phyloP scores from a whole-genome alignment of 1,140 invertebrate genomes.

The Vanessa tameamea region DNA sequence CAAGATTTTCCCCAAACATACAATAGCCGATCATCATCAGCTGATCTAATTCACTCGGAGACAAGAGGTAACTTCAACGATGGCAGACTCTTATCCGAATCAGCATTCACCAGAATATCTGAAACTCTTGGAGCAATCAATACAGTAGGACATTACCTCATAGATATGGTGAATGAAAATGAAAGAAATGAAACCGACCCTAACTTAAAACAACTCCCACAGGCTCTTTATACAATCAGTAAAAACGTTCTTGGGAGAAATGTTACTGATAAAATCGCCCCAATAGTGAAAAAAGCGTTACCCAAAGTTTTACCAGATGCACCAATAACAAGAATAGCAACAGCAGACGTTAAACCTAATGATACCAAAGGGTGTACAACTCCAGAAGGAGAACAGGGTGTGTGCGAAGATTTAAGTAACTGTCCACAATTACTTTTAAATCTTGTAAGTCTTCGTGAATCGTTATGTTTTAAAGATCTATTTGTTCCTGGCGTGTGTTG shows the following conservation, averaged over 20 bases:
- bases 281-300: slow-evolving; percentile 85
- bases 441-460: slow-evolving; percentile 89
- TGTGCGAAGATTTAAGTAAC: slow-evolving; percentile 92
- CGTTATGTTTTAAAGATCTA: slow-evolving; percentile 94
- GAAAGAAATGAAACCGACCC: slow-evolving; percentile 69
- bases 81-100: slow-evolving; percentile 80
- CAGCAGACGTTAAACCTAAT: slow-evolving; percentile 50
- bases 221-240: slow-evolving; percentile 89
- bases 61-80: slow-evolving; percentile 55
- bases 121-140: slow-evolving; percentile 89
- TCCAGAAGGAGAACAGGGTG: slow-evolving; percentile 88
- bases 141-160: slow-evolving; percentile 90
- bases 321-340: slow-evolving; percentile 68
- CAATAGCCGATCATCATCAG: slow-evolving; percentile 52
- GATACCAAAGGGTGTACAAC: slow-evolving; percentile 86
- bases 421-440: slow-evolving; percentile 93
- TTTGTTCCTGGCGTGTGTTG: slow-evolving; percentile 96
- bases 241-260: slow-evolving; percentile 91
- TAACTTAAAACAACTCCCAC: slow-evolving; percentile 78
- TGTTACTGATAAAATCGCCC: slow-evolving; percentile 89
- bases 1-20: slow-evolving; percentile 52
- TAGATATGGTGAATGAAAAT: slow-evolving; percentile 86
- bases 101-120: slow-evolving; percentile 83
- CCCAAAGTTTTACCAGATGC: slow-evolving; percentile 78
- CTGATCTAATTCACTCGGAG: slow-evolving; percentile 54